phyloP scores from a whole-genome alignment of 1,140 invertebrate species.

The Ruditapes philippinarum region DNA sequence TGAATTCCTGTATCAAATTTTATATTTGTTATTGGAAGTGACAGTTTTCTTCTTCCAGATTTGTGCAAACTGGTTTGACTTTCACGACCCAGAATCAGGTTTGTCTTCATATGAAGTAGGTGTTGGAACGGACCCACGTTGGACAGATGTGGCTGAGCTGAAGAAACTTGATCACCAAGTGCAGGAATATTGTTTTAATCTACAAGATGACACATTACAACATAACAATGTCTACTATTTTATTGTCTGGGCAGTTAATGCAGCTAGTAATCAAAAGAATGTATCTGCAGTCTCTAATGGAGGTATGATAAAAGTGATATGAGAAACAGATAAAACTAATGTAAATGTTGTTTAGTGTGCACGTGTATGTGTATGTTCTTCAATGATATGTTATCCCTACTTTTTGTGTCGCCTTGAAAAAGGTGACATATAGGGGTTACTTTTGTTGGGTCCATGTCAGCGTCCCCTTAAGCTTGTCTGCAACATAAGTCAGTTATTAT shows the following conservation, averaged over 20 bases:
- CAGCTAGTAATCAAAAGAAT: constrained; percentile 21
- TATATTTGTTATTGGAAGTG: too few species aligned
- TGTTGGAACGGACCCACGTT: not conserved
- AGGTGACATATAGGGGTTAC: too few species aligned
- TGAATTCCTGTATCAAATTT: too few species aligned
- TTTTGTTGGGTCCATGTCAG: too few species aligned
- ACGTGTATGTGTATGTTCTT: too few species aligned
- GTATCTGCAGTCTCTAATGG: constrained; percentile 30
- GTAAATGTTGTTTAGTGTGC: too few species aligned
- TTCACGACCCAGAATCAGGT: constrained; percentile 72
- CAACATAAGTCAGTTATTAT: too few species aligned
- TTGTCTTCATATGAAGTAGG: constrained; percentile 61
- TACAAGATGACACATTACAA: not conserved
- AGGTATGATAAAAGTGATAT: too few species aligned
- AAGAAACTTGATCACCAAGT: not conserved
- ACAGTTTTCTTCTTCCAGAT: constrained; percentile 62
- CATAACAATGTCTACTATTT: constrained; percentile 50
- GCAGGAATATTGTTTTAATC: not conserved
- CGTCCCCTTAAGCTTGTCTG: too few species aligned
- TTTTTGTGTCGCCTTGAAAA: too few species aligned
- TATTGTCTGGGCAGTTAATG: constrained; percentile 53
- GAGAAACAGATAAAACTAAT: too few species aligned
- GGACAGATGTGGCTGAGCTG: constrained; percentile 33
- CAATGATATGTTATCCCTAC: too few species aligned
- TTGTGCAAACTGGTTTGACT: constrained; percentile 71